A percentile compares a stretch with the other conserved stretches of the same genome.
These are phyloP conservation scores for Synaphobranchus kaupii DNA, from an alignment of 2,797 vertebrate species.

Conservation along the genomic window DNA sequence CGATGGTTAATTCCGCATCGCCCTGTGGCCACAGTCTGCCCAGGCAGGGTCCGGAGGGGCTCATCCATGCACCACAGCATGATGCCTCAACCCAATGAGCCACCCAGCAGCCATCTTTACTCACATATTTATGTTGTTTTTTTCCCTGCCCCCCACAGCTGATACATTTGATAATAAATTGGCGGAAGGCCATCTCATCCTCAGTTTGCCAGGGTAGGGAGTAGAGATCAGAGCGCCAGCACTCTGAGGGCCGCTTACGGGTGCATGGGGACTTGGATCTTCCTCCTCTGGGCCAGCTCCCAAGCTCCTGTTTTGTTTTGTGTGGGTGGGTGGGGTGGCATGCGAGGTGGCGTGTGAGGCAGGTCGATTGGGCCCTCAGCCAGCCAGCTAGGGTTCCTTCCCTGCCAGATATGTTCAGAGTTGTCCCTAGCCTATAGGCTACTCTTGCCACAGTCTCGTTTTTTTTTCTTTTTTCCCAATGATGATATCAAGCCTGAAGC, in stretches of 20 bases:
- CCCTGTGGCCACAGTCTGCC: too few relatives aligned
- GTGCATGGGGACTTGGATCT: background rate
- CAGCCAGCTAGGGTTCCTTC: background rate
- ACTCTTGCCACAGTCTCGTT: background rate
- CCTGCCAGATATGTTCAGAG: background rate
- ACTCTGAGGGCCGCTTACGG: background rate
- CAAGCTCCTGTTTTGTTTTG: background rate
- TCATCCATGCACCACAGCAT: too few relatives aligned
- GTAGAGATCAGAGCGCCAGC: background rate
- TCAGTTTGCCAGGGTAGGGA: background rate
- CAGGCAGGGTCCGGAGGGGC: too few relatives aligned
- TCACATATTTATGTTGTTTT: background rate
- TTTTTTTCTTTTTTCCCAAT: background rate
- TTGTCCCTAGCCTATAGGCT: background rate
- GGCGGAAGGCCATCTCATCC: background rate
- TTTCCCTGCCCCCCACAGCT: background rate
- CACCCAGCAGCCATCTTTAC: background rate
- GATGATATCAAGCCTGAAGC: background rate
- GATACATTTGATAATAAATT: background rate
- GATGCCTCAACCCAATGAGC: background rate
- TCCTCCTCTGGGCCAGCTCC: background rate
- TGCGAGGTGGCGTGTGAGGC: background rate
- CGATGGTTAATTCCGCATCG: too few relatives aligned
- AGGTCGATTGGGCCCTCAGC: background rate
- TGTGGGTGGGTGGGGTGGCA: too few relatives aligned